A percentile compares a stretch with the other conserved stretches of the same genome.
Evolutionary conservation across 2,113 vertebrate genomes (phyloP).

Genomic region (Cacatua alba): DNA sequence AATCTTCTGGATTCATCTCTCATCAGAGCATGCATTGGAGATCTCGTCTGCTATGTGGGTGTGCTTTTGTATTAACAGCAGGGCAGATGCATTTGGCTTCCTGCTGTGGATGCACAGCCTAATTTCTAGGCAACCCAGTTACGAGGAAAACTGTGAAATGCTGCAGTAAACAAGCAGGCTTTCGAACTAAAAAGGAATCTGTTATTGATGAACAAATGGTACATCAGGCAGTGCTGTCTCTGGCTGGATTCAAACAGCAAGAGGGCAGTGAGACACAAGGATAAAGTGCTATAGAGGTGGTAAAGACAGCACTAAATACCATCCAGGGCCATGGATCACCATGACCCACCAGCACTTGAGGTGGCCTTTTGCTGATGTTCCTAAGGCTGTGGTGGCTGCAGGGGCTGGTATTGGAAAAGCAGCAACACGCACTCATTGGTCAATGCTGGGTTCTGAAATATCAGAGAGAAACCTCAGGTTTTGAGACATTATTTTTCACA

Average conservation of each 20-base stretch:
- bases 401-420: not conserved
- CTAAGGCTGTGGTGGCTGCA: not conserved
- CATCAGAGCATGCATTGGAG: fast-evolving
- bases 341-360: fast-evolving
- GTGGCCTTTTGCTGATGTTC: not conserved
- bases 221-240: not conserved
- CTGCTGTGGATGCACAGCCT: not conserved
- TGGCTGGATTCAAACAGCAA: not conserved
- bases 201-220: not conserved
- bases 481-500: not conserved
- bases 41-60: not conserved
- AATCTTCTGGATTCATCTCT: not conserved
- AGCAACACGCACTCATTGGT: fast-evolving
- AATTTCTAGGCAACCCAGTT: conserved; percentile 4
- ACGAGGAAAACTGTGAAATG: not conserved
- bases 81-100: conserved; percentile 17
- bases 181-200: not conserved
- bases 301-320: not conserved
- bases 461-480: not conserved
- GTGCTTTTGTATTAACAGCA: not conserved
- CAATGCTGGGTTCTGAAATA: not conserved
- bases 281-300: not conserved
- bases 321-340: not conserved
- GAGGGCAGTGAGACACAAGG: not conserved
- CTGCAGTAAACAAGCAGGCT: not conserved